phyloP scores from a whole-genome alignment of 2,888 invertebrate species.

The Tenthredo amoena region DNA sequence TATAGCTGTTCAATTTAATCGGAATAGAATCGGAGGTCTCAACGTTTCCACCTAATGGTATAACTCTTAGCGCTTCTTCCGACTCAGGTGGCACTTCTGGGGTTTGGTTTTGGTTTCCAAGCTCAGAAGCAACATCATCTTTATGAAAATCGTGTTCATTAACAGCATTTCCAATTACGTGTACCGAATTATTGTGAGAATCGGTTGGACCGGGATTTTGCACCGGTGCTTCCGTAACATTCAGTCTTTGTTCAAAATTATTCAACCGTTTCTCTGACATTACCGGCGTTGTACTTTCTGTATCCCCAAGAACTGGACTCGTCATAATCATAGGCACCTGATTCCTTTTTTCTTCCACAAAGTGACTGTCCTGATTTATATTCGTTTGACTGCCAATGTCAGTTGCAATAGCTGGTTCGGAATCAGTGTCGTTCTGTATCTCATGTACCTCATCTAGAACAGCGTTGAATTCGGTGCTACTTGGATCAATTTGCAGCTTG shows the following conservation, averaged over 20 bases:
- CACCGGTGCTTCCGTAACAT: neutral
- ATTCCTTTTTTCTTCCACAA: slow-evolving; percentile 33
- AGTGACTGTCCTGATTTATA: neutral
- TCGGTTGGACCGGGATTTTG: neutral
- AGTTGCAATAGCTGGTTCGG: slow-evolving; percentile 38
- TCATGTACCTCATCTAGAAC: slow-evolving; percentile 56
- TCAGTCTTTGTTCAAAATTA: neutral
- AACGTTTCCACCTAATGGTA: slow-evolving; percentile 62
- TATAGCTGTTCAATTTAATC: slow-evolving; percentile 41
- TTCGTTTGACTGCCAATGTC: neutral
- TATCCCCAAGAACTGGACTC: neutral
- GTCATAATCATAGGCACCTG: slow-evolving; percentile 36
- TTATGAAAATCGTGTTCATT: neutral
- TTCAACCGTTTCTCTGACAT: neutral
- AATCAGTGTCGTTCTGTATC: slow-evolving; percentile 55
- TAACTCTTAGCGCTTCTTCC: slow-evolving; percentile 60
- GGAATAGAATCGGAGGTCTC: neutral
- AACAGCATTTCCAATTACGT: slow-evolving; percentile 6
- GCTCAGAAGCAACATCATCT: neutral
- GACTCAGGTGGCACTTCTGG: neutral
- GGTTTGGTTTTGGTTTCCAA: neutral
- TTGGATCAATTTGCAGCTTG: slow-evolving; percentile 53
- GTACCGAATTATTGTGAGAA: slow-evolving; percentile 4
- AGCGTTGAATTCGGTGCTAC: slow-evolving; percentile 53
- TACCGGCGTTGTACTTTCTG: slow-evolving; percentile 10